phyloP scores from a whole-genome alignment of 2,113 vertebrate species.

The Polyodon spathula region DNA sequence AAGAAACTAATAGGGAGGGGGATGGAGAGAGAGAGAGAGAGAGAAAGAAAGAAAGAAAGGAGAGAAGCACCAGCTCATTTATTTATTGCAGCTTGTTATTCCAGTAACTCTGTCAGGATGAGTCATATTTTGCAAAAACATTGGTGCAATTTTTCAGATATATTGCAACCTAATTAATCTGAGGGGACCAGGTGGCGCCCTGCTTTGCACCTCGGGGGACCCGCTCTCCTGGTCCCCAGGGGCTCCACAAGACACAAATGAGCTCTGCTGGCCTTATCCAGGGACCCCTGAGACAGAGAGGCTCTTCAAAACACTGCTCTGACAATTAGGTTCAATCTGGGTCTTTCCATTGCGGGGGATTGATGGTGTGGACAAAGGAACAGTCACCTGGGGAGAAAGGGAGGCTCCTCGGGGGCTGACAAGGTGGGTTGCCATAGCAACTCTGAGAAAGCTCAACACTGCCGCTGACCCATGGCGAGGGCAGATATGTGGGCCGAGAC shows the following conservation, averaged over 20 bases:
- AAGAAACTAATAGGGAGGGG: constrained; percentile 9
- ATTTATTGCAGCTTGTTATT: constrained; percentile 28
- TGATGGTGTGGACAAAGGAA: constrained; percentile 71
- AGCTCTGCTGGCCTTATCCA: constrained; percentile 37
- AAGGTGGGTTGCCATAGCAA: constrained; percentile 96
- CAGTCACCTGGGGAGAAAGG: constrained; percentile 70
- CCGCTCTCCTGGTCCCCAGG: constrained; percentile 35
- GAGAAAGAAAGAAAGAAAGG: constrained; percentile 4
- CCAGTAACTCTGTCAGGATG: constrained; percentile 18
- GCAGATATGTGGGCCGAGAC: constrained; percentile 53
- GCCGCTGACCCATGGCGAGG: constrained; percentile 93
- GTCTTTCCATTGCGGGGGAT: constrained; percentile 54
- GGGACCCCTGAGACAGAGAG: constrained; percentile 15
- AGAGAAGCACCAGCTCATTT: constrained; percentile 11
- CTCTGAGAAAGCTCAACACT: constrained; percentile 74
- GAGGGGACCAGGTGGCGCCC: constrained; percentile 39
- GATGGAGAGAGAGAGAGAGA: constrained; percentile 8
- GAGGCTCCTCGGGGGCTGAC: constrained; percentile 75
- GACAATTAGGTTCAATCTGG: constrained; percentile 47
- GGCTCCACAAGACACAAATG: constrained; percentile 63
- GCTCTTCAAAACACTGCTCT: constrained; percentile 30
- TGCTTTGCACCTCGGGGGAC: constrained; percentile 19
- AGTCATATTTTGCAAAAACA: constrained; percentile 11
- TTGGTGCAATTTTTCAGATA: constrained; percentile 18
- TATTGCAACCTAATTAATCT: constrained; percentile 55